A percentile compares a stretch with the other conserved stretches of the same genome.
Conservation (phyloP, 2,113 vertebrate genomes). For the Saccopteryx leptura region DNA sequence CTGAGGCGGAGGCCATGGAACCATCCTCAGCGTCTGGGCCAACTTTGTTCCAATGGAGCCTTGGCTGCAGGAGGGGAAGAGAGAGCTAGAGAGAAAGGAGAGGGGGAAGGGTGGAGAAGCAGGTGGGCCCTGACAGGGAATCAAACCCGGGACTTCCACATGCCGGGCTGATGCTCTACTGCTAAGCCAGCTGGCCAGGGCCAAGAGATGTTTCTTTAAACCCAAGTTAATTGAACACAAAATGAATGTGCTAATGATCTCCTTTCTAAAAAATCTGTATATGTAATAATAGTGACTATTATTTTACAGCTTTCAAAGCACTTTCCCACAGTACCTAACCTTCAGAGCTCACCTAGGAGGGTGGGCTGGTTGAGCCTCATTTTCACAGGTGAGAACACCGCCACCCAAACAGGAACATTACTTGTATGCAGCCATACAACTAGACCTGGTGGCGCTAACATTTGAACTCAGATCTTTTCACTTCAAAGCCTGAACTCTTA, state of each 20-base stretch:
- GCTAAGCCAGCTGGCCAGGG: no score
- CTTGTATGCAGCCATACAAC: background rate
- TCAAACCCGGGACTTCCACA: no score
- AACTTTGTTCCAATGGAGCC: no score
- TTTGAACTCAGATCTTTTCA: background rate
- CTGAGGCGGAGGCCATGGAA: no score
- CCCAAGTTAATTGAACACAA: conserved; percentile 39
- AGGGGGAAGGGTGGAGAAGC: no score
- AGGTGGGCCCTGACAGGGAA: no score
- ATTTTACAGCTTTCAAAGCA: conserved; percentile 14
- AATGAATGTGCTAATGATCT: conserved; percentile 20
- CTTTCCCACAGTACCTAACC: background rate
- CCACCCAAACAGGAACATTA: background rate
- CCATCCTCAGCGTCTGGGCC: no score
- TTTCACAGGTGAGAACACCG: conserved; percentile 33
- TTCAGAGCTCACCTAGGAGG: background rate
- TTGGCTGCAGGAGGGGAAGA: no score
- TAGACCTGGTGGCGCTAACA: background rate
- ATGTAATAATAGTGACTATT: conserved; percentile 18
- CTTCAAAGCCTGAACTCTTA: conserved; percentile 26
- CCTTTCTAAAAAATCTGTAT: conserved; percentile 28
- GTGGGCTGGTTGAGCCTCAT: background rate
- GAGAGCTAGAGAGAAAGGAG: no score
- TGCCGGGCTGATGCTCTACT: no score
- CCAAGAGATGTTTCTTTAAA: conserved; percentile 33